These are phyloP conservation scores for Xenus cinereus DNA, from an alignment of 2,113 vertebrate species.

Conservation along the genomic window DNA sequence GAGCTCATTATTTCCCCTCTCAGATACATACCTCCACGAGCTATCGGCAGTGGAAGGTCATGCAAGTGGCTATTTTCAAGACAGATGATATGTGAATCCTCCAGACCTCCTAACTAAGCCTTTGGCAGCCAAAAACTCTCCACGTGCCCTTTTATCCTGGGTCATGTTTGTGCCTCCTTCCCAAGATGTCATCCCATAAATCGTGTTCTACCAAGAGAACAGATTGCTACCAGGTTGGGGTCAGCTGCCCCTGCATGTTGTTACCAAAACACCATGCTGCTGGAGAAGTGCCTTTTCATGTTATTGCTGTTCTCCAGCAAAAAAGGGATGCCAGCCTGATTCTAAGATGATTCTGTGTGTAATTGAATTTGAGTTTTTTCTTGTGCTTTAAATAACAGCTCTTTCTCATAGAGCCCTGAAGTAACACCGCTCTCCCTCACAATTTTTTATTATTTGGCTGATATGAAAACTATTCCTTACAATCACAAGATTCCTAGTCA, in stretches of 20 bases:
- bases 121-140: not conserved
- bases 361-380: not conserved
- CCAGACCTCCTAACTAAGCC: not conserved
- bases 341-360: not conserved
- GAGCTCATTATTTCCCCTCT: not conserved
- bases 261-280: not conserved
- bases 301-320: not conserved
- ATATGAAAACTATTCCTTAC: not conserved
- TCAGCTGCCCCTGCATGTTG: not conserved
- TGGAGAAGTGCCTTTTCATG: not conserved
- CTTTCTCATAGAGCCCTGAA: not conserved
- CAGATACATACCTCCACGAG: not conserved
- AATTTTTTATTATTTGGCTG: not conserved
- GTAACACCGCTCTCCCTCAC: rapidly evolving
- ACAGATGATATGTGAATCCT: not conserved
- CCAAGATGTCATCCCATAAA: not conserved
- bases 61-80: not conserved
- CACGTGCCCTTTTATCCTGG: not conserved
- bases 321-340: not conserved
- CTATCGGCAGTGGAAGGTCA: not conserved
- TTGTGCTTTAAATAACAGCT: not conserved
- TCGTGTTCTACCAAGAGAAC: not conserved
- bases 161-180: not conserved
- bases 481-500: slow-evolving; percentile 8
- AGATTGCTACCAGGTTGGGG: not conserved